Evolutionary conservation across 2,797 vertebrate genomes (phyloP).

Genomic region (Menidia menidia): DNA sequence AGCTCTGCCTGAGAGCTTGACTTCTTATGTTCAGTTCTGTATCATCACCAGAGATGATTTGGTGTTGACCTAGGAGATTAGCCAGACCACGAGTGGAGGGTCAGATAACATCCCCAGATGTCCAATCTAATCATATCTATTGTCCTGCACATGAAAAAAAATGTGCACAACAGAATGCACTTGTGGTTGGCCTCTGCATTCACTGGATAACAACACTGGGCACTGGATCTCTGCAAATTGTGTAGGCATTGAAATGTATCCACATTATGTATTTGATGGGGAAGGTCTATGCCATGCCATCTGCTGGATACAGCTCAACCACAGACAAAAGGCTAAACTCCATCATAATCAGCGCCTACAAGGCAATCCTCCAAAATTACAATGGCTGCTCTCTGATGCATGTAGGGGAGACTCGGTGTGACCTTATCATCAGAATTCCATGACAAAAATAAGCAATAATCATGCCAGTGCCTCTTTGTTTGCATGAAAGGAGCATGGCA

Average conservation of each 20-base stretch:
- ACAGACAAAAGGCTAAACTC: slow-evolving; percentile 49
- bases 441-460: slow-evolving; percentile 64
- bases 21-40: slow-evolving; percentile 52
- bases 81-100: slow-evolving; percentile 49
- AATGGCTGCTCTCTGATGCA: slow-evolving; percentile 55
- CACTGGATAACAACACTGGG: slow-evolving; percentile 35
- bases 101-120: slow-evolving; percentile 55
- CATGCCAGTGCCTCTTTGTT: slow-evolving; percentile 65
- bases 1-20: slow-evolving; percentile 42
- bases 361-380: slow-evolving; percentile 61
- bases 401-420: slow-evolving; percentile 36
- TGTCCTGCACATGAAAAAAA: slow-evolving; percentile 43
- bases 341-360: slow-evolving; percentile 40
- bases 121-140: slow-evolving; percentile 61
- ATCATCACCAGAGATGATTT: slow-evolving; percentile 66
- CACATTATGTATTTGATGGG: slow-evolving; percentile 53
- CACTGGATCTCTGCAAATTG: slow-evolving; percentile 53
- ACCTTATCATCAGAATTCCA: slow-evolving; percentile 71
- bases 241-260: slow-evolving; percentile 58
- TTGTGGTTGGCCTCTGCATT: slow-evolving; percentile 13
- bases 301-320: slow-evolving; percentile 58
- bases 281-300: slow-evolving; percentile 47
- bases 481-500: slow-evolving; percentile 44
- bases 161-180: slow-evolving; percentile 4
- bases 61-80: slow-evolving; percentile 68